Evolutionary conservation across 2,113 vertebrate species (phyloP).

Genomic region (Campylomormyrus numenius): DNA sequence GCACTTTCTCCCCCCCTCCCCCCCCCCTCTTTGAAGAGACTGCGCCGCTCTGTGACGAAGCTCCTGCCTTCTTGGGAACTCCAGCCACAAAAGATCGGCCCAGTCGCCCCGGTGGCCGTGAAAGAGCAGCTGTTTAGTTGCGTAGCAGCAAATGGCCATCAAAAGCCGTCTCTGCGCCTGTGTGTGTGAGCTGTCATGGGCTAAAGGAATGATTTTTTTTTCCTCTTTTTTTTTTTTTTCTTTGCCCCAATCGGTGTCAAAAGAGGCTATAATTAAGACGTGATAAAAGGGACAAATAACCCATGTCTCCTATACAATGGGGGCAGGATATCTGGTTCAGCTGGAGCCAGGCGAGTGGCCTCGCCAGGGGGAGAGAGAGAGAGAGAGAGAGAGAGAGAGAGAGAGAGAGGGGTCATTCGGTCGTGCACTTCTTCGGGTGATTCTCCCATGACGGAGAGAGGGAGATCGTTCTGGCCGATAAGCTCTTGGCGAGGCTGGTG

Average conservation of each 20-base stretch:
- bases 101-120: conserved; percentile 46
- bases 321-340: conserved; percentile 38
- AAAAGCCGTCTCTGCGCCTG: conserved; percentile 55
- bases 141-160: conserved; percentile 61
- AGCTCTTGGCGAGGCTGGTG: conserved; percentile 49
- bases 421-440: conserved; percentile 19
- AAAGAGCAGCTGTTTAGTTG: conserved; percentile 61
- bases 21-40: conserved; percentile 14
- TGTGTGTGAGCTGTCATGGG: conserved; percentile 33
- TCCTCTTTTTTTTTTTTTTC: neutral
- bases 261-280: conserved; percentile 15
- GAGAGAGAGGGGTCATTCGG: conserved; percentile 4
- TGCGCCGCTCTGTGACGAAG: conserved; percentile 24
- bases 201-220: conserved; percentile 30
- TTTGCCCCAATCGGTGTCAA: conserved; percentile 12
- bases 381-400: neutral
- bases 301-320: conserved; percentile 37
- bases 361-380: neutral
- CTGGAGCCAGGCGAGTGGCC: neutral
- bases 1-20: neutral
- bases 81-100: conserved; percentile 31
- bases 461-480: conserved; percentile 59
- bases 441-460: conserved; percentile 50
- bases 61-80: conserved; percentile 31
- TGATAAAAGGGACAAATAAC: conserved; percentile 18